Evolutionary conservation across 2,113 vertebrate genomes (phyloP).

Genomic region (Oplegnathus fasciatus): DNA sequence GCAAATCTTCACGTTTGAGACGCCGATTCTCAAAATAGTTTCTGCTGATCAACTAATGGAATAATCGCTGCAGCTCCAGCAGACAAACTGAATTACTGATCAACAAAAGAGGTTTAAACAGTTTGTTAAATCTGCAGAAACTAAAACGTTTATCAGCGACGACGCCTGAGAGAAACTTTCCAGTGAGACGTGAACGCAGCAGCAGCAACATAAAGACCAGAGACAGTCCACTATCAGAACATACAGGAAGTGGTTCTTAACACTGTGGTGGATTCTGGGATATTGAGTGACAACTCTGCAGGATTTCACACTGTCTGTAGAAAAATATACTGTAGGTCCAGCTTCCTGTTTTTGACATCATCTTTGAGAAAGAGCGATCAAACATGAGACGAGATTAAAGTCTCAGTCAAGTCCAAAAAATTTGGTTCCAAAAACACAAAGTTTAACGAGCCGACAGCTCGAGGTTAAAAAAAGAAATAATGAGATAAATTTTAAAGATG

Average conservation of each 20-base stretch:
- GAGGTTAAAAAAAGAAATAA: not conserved
- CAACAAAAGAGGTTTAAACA: too few species aligned
- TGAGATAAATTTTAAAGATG: too few species aligned
- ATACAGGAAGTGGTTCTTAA: not conserved
- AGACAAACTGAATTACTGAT: too few species aligned
- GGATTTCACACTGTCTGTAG: not conserved
- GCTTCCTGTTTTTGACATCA: slow-evolving; percentile 37
- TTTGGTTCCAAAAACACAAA: not conserved
- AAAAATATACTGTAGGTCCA: slow-evolving; percentile 33
- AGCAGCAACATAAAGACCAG: not conserved
- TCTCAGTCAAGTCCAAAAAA: not conserved
- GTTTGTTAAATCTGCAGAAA: too few species aligned
- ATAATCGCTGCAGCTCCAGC: too few species aligned
- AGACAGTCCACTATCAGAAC: not conserved
- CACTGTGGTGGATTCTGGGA: slow-evolving; percentile 30
- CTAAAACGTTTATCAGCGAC: too few species aligned
- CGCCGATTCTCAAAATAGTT: too few species aligned
- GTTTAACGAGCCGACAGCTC: not conserved
- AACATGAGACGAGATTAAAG: not conserved
- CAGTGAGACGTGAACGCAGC: not conserved
- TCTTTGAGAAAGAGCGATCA: not conserved
- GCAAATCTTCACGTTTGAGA: too few species aligned
- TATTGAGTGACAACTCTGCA: not conserved
- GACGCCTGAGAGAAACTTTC: not conserved
- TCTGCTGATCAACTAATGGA: too few species aligned